Base-by-base conservation (phyloP, 2,888 invertebrate species). In the Biston betularia region DNA sequence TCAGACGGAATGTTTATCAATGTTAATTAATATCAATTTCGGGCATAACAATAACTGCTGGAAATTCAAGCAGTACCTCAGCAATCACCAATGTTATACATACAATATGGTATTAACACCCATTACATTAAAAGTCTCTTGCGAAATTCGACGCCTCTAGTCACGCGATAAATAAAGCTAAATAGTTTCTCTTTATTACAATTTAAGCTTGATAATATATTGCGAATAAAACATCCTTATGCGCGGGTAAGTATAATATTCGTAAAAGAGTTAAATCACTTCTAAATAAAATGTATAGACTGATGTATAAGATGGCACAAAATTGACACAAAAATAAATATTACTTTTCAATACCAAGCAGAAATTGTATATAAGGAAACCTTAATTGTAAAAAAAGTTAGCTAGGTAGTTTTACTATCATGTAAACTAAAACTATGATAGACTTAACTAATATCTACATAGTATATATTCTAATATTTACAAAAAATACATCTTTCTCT, bases 401-500 rank as follows among this genome's bases (percentile, higher is more conserved):
- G 44, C 50, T 52, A 49, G 10, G 6, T 38, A 34, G 48, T 42
- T 35, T 24, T 9, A 42, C 42, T 55, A 54, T 14, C n/a, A 15
- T 24, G 0, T 55, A 42, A 35, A 35, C 14, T n/a, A 34, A 34
- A 33, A 45, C 45, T 56, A 56, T 56, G 8, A 34, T 45, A 45
- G 34, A 48, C 62, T 8, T 66, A 49, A 44, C 10, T 66, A 54
- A 59, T 63, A 55, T 60, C 54, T 57, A 57, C 53, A 65, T 38
- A 35, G 14, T 63, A 58, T 11, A 60, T 38, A 55, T 53, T n/a
- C 40, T 66, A 58, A 50, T 68, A 68, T 63, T 55, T 63, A 68
- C 63, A 68, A 63, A 68, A 66, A 63, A 55, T 63, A 63, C 59
- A 63, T 50, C 44, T 58, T 35, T 67, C 49, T 59, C 63, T 45